A percentile compares a stretch with the other conserved stretches of the same genome.
phyloP scores from a whole-genome alignment of 1,140 invertebrate genomes.

The Sipha flava region DNA sequence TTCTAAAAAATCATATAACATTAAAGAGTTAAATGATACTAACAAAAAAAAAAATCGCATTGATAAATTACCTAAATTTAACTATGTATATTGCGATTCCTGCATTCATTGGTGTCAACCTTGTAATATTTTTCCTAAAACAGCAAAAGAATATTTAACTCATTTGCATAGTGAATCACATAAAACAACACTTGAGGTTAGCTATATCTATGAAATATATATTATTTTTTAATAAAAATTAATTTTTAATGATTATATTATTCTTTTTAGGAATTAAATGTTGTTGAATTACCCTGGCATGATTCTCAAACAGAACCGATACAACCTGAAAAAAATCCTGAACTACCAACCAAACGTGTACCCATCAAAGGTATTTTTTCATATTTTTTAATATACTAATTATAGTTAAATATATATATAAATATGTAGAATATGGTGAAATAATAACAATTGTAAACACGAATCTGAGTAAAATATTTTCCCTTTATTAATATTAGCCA shows the following conservation, averaged over 20 bases:
- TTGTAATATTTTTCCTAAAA: conserved; percentile 75
- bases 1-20: conserved; percentile 5
- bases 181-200: conserved; percentile 53
- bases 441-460: too few species aligned
- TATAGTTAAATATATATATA: too few species aligned
- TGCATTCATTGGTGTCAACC: conserved; percentile 80
- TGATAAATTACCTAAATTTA: conserved; percentile 43
- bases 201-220: conserved; percentile 34
- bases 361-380: conserved; percentile 58
- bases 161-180: conserved; percentile 71
- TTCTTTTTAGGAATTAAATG: conserved; percentile 51
- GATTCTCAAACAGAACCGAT: conserved; percentile 48
- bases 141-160: conserved; percentile 72
- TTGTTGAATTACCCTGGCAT: conserved; percentile 71
- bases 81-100: conserved; percentile 76
- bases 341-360: conserved; percentile 62
- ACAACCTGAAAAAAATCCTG: conserved; percentile 53
- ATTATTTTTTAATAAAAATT: not conserved
- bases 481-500: too few species aligned
- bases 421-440: too few species aligned
- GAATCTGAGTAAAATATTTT: too few species aligned
- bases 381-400: not conserved
- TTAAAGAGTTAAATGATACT: not conserved
- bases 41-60: not conserved
- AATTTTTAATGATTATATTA: not conserved